Evolutionary conservation across 2,888 invertebrate species (phyloP), one percentile per base, ranked within the genome.

Genomic region (Lasioglossum calceatum): DNA sequence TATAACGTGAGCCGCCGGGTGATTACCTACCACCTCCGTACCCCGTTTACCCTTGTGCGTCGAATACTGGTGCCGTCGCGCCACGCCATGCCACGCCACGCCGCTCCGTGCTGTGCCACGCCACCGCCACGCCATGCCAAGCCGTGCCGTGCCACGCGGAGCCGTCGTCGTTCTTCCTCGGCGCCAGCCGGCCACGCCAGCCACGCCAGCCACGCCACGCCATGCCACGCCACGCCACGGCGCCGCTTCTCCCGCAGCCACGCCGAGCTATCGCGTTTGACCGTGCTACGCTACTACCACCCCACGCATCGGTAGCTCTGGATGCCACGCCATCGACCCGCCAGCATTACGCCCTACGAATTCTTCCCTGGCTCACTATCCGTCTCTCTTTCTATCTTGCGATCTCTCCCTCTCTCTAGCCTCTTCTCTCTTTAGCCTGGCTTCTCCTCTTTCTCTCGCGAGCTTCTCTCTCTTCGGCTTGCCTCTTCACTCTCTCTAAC

Each of bases 1-100:
- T 95, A 95, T 95, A 95, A 95, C 95, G 94, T 93, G 93, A 93
- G 94, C 95, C 94, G 94, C 93, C 92, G 95, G 94, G 94, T 95
- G 95, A 95, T 95, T 95, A 95, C 95, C 94, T 93, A 93, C 94
- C 94, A 94, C 94, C 95, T 93, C 91, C 90, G 84, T 87, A 82
- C 88, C 89, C 89, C 89, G 85, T 86, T 87, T 90, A 87, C 91
- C 88, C 90, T 89, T 89, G 87, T 86, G 86, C 90, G 83, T 88
- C 85, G 90, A 89, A 85, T 73, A 79, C 82, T 76, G 84, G 54
- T 79, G 87, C 88, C 78, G 86, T 78, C 88, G 87, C 81, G 85
- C 81, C 81, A 79, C 82, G 81, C 70, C 84, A 58, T 58, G 90
- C 81, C 84, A 27, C 50, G 85, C 75, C 86, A 61, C 79, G 71